Conservation (phyloP, 2,888 invertebrate genomes). For the Cryptocephalus moraei region DNA sequence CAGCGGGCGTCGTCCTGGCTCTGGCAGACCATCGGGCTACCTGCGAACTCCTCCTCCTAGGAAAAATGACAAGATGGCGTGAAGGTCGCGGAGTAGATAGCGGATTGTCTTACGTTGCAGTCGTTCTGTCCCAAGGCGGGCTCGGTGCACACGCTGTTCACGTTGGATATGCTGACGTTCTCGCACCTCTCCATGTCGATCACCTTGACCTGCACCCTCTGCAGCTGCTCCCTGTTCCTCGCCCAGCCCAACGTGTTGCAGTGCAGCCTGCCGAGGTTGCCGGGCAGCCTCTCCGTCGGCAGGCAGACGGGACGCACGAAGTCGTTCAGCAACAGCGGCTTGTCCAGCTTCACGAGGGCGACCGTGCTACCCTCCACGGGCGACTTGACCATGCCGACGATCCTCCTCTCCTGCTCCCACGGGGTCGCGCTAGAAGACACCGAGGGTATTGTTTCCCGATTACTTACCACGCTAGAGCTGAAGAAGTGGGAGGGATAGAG, state of each 20-base stretch:
- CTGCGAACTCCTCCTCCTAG: conserved; percentile 81
- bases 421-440: conserved; percentile 54
- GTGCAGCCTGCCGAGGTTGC: conserved; percentile 36
- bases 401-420: conserved; percentile 77
- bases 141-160: conserved; percentile 76
- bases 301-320: conserved; percentile 77
- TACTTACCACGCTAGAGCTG: too few species aligned
- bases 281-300: conserved; percentile 47
- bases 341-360: conserved; percentile 69
- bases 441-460: too few species aligned
- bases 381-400: conserved; percentile 76
- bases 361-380: conserved; percentile 83
- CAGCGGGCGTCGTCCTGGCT: conserved; percentile 61
- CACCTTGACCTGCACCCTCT: conserved; percentile 66
- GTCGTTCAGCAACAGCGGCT: conserved; percentile 64
- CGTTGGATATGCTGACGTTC: conserved; percentile 74
- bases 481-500: too few species aligned
- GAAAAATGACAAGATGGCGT: too few species aligned
- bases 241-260: conserved; percentile 85
- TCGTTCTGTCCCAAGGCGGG: conserved; percentile 69
- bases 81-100: too few species aligned
- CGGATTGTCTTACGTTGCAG: conserved; percentile 80
- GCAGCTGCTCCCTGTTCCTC: conserved; percentile 70
- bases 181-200: conserved; percentile 74
- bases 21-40: conserved; percentile 76